Evolutionary conservation across 2,797 vertebrate genomes (phyloP), one percentile per base, ranked within the genome.

Genomic region (Tympanoctomys barrerae): DNA sequence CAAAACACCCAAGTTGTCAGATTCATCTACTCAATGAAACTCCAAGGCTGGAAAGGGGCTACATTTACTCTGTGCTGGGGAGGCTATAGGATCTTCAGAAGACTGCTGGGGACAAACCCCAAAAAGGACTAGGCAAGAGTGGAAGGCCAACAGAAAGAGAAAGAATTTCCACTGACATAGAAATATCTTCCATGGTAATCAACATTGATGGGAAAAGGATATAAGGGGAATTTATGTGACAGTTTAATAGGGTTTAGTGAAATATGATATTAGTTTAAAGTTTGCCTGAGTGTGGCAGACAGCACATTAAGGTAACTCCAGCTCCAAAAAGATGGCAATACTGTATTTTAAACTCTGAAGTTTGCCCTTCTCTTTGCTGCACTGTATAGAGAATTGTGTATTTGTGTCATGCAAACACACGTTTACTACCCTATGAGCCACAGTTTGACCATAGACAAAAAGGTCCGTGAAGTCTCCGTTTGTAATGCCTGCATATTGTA

Each of bases 191-290:
- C 84, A 18, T 89, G 97, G 97, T 97, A 98, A 98, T 98, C 97
- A 97, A 95, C 94, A 97, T 26, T 96, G 98, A 98, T 85, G 21
- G 96, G 97, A 97, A 98, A 98, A 97, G 98, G 98, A 98, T 98
- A 98, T 97, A 96, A 94, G 95, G 96, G 97, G 98, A 98, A 98
- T 98, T 98, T 98, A 98, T 98, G 97, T 98, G 98, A 98, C 98
- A 98, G 98, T 98, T 98, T 98, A 98, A 98, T 98, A 95, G 97
- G 96, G 95, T 97, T 98, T 97, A 96, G 95, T 98, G 98, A 98
- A 98, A 98, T 79, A 97, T 0, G 86, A 94, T 98, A 98, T 98
- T 98, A 98, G 97, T 97, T 97, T 97, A 98, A 97, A 97, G 97
- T 97, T 97, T 97, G 90, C 97, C 97, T 97, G 97, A 98, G 94